Evolutionary conservation across 1,140 invertebrate species (phyloP).

Genomic region (Drosophila bipectinata): DNA sequence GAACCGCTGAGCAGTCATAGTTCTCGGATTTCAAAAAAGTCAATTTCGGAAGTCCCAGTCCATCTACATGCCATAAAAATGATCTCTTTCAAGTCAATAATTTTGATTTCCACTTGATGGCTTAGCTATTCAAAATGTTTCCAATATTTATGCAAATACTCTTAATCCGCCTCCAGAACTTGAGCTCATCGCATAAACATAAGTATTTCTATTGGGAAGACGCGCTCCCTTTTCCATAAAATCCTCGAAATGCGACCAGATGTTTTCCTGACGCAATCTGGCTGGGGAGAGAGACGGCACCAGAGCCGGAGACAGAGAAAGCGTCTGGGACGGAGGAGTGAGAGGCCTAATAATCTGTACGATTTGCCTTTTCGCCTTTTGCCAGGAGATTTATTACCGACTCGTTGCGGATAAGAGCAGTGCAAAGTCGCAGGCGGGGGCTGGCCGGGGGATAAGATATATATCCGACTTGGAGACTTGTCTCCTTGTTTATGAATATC

Average conservation of each 20-base stretch:
- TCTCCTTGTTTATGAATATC: slow-evolving; percentile 61
- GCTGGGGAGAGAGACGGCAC: neutral
- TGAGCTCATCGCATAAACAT: slow-evolving; percentile 51
- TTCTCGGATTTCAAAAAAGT: neutral
- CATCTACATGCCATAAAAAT: neutral
- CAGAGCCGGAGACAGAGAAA: neutral
- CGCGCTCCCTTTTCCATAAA: slow-evolving; percentile 29
- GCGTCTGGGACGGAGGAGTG: neutral
- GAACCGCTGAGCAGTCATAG: slow-evolving; percentile 5
- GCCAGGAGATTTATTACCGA: slow-evolving; percentile 78
- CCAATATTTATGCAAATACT: slow-evolving; percentile 48
- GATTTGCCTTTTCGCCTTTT: slow-evolving; percentile 68
- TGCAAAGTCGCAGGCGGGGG: slow-evolving; percentile 40
- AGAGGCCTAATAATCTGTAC: slow-evolving; percentile 74
- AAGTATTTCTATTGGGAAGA: slow-evolving; percentile 36
- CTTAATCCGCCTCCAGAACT: slow-evolving; percentile 36
- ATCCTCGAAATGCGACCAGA: slow-evolving; percentile 51
- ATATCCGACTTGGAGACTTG: slow-evolving; percentile 44
- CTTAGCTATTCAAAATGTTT: slow-evolving; percentile 32
- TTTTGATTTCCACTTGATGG: slow-evolving; percentile 19
- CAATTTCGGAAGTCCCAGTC: neutral
- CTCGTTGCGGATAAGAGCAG: slow-evolving; percentile 79
- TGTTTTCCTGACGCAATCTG: slow-evolving; percentile 59
- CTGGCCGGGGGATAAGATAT: slow-evolving; percentile 21
- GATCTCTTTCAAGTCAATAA: neutral